Evolutionary conservation across 2,797 vertebrate genomes (phyloP).

Genomic region (Tokudaia tokunoshimensis): DNA sequence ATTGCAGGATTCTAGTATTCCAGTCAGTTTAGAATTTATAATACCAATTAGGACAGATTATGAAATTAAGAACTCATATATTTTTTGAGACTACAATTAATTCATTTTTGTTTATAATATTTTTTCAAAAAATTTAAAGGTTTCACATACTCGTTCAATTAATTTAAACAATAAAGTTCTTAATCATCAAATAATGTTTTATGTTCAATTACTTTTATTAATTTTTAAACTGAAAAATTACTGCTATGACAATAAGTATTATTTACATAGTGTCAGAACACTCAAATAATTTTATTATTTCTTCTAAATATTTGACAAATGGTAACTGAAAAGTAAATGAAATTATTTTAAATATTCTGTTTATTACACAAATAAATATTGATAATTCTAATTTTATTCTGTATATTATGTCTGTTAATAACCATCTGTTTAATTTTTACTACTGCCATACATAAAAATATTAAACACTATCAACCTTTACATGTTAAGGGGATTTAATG

Average conservation of each 20-base stretch:
- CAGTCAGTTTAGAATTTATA: background rate
- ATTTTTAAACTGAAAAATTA: background rate
- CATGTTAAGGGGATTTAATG: background rate
- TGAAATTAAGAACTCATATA: background rate
- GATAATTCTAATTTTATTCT: background rate
- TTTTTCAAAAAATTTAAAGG: background rate
- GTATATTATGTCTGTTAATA: background rate
- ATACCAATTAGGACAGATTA: background rate
- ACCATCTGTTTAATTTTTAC: background rate
- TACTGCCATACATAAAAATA: background rate
- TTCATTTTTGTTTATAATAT: background rate
- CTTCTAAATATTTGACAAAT: background rate
- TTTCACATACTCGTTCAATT: background rate
- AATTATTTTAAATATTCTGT: background rate
- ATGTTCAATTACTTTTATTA: background rate
- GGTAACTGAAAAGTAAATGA: background rate
- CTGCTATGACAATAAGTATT: background rate
- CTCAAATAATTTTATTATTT: background rate
- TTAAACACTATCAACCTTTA: background rate
- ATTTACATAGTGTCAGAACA: background rate
- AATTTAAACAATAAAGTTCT: background rate
- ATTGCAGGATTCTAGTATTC: background rate
- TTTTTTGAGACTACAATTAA: background rate
- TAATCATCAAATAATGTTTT: background rate
- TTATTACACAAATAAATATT: background rate